A percentile compares a stretch with the other conserved stretches of the same genome.
These are phyloP conservation scores for Cantharis lateralis DNA, from an alignment of 2,888 invertebrate genomes.

Conservation along the genomic window DNA sequence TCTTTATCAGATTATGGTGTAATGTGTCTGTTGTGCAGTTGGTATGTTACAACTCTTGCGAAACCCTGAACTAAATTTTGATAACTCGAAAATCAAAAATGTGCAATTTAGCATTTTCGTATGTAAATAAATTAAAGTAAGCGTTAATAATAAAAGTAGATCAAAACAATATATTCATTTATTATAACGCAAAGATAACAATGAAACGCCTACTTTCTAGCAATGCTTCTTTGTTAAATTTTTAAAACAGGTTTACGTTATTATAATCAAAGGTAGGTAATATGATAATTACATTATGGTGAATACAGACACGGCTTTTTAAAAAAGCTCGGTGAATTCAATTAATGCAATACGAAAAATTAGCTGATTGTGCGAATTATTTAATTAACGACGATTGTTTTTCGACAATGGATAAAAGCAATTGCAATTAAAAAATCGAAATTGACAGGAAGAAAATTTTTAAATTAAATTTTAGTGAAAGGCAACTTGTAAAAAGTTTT, in stretches of 20 bases:
- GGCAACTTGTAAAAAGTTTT: not conserved
- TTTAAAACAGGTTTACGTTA: not conserved
- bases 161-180: not conserved
- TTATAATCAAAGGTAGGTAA: not conserved
- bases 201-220: not conserved
- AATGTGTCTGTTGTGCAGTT: not conserved
- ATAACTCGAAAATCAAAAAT: not conserved
- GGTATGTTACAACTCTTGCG: not conserved
- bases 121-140: not conserved
- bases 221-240: not conserved
- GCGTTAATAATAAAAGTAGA: not conserved
- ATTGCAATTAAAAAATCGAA: not conserved
- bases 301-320: not conserved
- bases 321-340: not conserved
- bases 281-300: not conserved
- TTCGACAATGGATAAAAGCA: not conserved
- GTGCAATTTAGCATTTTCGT: not conserved
- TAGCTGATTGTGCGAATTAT: not conserved
- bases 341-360: not conserved
- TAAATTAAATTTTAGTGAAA: not conserved
- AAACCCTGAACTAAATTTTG: not conserved
- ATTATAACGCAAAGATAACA: not conserved
- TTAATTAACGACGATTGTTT: not conserved
- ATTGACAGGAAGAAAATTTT: not conserved
- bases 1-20: no score